Base-by-base conservation (phyloP, 35 echinoderm and acorn worm species). In the Lytechinus pictus region DNA sequence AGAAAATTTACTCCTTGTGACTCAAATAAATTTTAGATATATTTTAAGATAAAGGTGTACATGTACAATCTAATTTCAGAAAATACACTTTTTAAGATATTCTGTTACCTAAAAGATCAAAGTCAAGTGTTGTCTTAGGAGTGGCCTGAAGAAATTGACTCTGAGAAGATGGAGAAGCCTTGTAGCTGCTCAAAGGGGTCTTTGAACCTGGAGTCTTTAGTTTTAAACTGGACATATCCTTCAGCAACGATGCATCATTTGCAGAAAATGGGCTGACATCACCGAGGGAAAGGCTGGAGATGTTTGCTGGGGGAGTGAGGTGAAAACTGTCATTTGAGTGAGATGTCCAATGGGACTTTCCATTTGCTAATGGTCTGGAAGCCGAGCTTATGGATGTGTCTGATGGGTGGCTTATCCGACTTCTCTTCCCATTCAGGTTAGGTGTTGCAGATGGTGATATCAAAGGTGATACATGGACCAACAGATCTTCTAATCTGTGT, bases 401-500 rank as follows among this genome's bases (percentile, higher is more conserved):
- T 8, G 92, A 9, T 10, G 12, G 92, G 28, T 24, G 92, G 52
- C 92, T 93, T 1, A 11, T 57, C 9, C 29, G 0, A 4, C 13
- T 54, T 28, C 92, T 33, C 24, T 53, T 56, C 27, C 54, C 54
- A 4, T 54, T 89, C 16, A 98, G 89, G 53, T 97, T 97, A 3
- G 97, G 97, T 54, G 97, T 98, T 72, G 86, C 94, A 21, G 97
- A 98, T 9, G 97, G 97, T 21, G 97, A 94, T 52, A 97, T 27
- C 9, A 54, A 88, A 27, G 97, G 97, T 3, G 97, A 98, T 55
- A 98, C 60, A 86, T 97, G 95, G 28, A 93, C 97, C 4, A 98
- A 86, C 4, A 98, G 96, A 79, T 97, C 97, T 60, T 98, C 95
- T 1, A 97, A 94, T 51, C 87, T 92, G 27, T 54, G 61, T 57